Evolutionary conservation across 2,113 vertebrate genomes (phyloP).

Genomic region (Melanerpes formicivorus): DNA sequence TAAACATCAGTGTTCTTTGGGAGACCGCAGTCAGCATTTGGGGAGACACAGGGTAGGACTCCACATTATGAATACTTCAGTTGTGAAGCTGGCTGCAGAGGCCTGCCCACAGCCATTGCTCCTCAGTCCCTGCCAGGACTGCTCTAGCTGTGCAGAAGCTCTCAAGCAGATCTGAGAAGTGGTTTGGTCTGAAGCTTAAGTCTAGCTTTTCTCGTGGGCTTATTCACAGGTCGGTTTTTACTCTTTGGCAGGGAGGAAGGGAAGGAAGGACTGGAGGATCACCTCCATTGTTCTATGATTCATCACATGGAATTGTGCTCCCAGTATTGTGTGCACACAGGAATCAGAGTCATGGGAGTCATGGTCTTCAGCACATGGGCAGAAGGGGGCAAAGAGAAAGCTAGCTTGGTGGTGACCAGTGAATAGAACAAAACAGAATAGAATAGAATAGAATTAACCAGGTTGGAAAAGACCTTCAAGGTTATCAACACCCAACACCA

Average conservation of each 20-base stretch:
- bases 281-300: neutral
- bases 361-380: neutral
- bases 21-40: neutral
- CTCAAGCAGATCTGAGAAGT: neutral
- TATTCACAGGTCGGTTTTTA: neutral
- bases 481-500: no score
- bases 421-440: no score
- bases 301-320: neutral
- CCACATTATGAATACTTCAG: fast-evolving
- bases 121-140: neutral
- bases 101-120: fast-evolving
- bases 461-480: no score
- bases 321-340: neutral
- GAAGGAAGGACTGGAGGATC: neutral
- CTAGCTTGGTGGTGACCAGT: neutral
- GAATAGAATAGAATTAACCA: no score
- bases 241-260: neutral
- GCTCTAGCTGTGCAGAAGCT: neutral
- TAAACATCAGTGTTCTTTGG: slow-evolving; percentile 7
- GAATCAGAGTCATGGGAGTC: neutral
- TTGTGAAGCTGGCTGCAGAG: neutral
- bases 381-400: neutral
- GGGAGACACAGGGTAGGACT: neutral
- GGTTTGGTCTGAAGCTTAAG: neutral
- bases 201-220: neutral